Evolutionary conservation across 2,888 invertebrate species (phyloP).

Genomic region (Lasioglossum lativentre): DNA sequence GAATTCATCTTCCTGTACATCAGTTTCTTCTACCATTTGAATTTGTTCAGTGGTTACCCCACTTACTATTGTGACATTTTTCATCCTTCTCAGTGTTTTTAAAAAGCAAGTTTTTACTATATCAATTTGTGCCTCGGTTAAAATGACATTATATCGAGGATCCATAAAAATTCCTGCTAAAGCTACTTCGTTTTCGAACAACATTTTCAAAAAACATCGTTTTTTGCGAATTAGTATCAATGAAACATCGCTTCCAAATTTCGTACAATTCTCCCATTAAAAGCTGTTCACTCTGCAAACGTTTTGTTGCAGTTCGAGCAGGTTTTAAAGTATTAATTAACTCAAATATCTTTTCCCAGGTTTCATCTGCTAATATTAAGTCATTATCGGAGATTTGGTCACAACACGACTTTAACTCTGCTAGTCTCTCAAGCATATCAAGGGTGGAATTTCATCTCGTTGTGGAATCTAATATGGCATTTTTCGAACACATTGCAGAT

Average conservation of each 20-base stretch:
- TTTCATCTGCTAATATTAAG: neutral
- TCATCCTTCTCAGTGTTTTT: neutral
- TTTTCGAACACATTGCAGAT: neutral
- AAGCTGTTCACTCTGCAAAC: neutral
- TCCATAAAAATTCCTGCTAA: neutral
- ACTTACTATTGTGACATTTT: neutral
- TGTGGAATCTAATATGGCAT: neutral
- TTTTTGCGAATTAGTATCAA: no score
- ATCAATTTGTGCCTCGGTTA: neutral
- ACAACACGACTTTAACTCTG: neutral
- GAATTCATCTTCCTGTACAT: neutral
- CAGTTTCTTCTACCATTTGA: neutral
- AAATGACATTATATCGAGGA: neutral
- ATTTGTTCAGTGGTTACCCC: neutral
- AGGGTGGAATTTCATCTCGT: slow-evolving; percentile 11
- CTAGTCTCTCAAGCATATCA: neutral
- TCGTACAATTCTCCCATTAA: neutral
- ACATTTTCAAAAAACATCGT: no score
- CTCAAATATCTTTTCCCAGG: neutral
- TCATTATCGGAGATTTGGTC: neutral
- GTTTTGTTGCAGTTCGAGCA: neutral
- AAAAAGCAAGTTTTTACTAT: neutral
- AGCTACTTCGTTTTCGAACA: no score
- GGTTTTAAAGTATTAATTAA: neutral
- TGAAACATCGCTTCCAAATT: no score